Evolutionary conservation across 2,888 invertebrate genomes (phyloP).

Genomic region (Heliothis peltigera): DNA sequence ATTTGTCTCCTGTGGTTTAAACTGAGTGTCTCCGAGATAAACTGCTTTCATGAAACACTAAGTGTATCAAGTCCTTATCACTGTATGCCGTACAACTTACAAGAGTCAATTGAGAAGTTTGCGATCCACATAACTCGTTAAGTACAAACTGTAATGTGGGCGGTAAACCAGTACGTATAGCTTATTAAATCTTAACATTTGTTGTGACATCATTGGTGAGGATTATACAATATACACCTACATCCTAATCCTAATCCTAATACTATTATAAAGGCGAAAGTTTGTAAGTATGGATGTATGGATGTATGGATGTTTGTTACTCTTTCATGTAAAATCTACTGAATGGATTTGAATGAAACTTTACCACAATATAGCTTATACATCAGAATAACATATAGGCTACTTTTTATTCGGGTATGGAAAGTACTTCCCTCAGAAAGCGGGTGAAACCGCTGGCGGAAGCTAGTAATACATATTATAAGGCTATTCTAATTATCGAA

Average conservation of each 20-base stretch:
- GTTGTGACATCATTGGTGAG: conserved; percentile 3
- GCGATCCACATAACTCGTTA: conserved; percentile 29
- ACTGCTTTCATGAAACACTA: conserved; percentile 27
- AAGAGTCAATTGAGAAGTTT: conserved; percentile 41
- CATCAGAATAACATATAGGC: too few species aligned
- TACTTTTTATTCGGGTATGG: too few species aligned
- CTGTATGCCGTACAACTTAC: conserved; percentile 36
- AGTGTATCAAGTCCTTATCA: conserved; percentile 51
- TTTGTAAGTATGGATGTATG: too few species aligned
- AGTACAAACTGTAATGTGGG: conserved; percentile 7
- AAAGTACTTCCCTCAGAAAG: too few species aligned
- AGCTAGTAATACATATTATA: too few species aligned
- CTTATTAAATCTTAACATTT: conserved; percentile 33
- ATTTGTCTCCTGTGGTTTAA: conserved; percentile 44
- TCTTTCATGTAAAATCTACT: too few species aligned
- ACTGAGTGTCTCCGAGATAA: conserved; percentile 32
- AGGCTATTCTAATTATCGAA: background rate
- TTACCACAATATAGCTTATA: too few species aligned
- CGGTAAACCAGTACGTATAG: conserved; percentile 6
- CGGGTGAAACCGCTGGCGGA: too few species aligned
- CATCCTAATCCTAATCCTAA: too few species aligned
- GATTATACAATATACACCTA: background rate
- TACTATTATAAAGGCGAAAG: too few species aligned
- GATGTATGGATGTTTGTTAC: too few species aligned
- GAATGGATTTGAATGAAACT: too few species aligned